Evolutionary conservation across 1,140 invertebrate genomes (phyloP), one percentile per base, ranked within the genome.

Genomic region (Trissolcus basalis): DNA sequence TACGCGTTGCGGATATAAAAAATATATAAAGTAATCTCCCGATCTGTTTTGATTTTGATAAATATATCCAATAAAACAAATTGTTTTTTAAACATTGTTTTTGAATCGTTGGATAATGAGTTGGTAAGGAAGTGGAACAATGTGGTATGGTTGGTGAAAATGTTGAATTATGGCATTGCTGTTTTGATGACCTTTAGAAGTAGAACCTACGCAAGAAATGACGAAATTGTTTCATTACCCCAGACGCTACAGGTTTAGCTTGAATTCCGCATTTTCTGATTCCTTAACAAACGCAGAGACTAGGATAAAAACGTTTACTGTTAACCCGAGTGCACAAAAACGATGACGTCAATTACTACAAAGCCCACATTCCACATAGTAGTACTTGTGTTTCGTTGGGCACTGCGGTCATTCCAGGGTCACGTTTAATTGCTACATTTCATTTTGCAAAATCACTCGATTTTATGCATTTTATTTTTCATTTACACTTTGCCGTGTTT

Each of bases 161-260:
- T 27, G 19, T 27, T 27, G 19, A n/a, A n/a, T n/a, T 27, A 27
- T 27, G 19, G 19, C 2, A 27, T 27, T 48, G 47, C 15, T 19
- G 47, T 16, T 48, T 27, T n/a, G 9, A n/a, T 39, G 36, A 39
- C 36, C 36, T 27, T 27, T 27, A 27, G 6, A 27, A 27, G 19
- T 27, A 27, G 19, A 27, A 27, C 19, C 19, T 27, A 27, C 19
- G 19, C 19, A 27, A 27, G 19, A 27, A 59, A 80, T 80, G 69
- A 56, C 59, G 43, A 63, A 75, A 74, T 74, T 75, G 59, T 78
- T 74, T 53, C 50, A 49, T 76, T 71, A 56, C 32, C 13, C 27
- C 19, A 41, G 41, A 65, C 56, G 67, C 70, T 76, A 65, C 71
- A 27, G 12, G 65, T 69, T 36, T n/a, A 51, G 16, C 60, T 58